Evolutionary conservation across 1,140 invertebrate genomes (phyloP).

Genomic region (Neodiprion pinetum): DNA sequence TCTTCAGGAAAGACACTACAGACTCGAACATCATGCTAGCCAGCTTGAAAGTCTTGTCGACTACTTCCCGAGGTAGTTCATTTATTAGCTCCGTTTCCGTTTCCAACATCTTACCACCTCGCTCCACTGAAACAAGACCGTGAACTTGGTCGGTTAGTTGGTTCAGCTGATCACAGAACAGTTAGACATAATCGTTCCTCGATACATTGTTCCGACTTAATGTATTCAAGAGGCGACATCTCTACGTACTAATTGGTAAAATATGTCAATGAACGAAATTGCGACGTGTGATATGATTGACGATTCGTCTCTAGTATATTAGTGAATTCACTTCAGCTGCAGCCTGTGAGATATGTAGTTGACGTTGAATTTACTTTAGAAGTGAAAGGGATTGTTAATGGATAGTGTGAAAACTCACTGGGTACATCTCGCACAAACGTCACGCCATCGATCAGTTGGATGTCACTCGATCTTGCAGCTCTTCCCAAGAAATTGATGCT

Average conservation of each 20-base stretch:
- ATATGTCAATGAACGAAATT: too few species aligned
- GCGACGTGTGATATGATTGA: too few species aligned
- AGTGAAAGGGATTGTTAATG: too few species aligned
- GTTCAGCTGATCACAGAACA: background rate
- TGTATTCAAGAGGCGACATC: too few species aligned
- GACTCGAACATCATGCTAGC: conserved; percentile 64
- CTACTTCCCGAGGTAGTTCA: conserved; percentile 60
- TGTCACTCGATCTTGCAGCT: conserved; percentile 64
- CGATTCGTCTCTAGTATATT: too few species aligned
- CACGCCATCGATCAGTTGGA: conserved; percentile 66
- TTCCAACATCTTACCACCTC: conserved; percentile 60
- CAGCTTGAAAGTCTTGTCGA: conserved; percentile 62
- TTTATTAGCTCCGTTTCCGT: conserved; percentile 62
- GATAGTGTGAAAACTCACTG: conserved; percentile 39
- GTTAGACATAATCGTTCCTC: too few species aligned
- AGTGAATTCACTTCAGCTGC: too few species aligned
- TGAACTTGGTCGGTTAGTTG: background rate
- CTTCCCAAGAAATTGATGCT: conserved; percentile 64
- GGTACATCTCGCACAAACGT: conserved; percentile 62
- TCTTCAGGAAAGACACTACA: conserved; percentile 63
- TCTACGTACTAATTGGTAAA: too few species aligned
- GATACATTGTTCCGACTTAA: too few species aligned
- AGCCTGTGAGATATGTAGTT: too few species aligned
- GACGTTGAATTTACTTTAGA: too few species aligned
- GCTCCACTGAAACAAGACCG: conserved; percentile 47